Percentiles rank a stretch among this genome's conserved stretches.
Conservation (phyloP, 2,888 invertebrate species). For the Drosophila borealis region DNA sequence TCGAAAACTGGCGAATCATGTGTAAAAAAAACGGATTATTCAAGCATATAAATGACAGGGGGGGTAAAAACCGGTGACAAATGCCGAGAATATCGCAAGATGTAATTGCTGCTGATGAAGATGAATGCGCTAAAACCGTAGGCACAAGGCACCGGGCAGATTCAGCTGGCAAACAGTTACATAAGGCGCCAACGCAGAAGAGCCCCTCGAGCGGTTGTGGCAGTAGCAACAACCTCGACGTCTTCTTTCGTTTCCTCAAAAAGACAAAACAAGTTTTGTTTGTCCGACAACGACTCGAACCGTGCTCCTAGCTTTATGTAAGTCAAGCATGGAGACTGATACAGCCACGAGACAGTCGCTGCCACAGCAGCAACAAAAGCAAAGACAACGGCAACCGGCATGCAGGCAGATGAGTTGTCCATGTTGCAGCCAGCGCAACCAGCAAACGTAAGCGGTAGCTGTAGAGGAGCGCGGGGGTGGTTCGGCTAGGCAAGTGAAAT, state of each 20-base stretch:
- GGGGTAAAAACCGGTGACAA: slow-evolving; percentile 49
- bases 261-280: slow-evolving; percentile 73
- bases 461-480: slow-evolving; percentile 11
- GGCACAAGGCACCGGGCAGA: slow-evolving; percentile 12
- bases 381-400: slow-evolving; percentile 36
- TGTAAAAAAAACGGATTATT: slow-evolving; percentile 47
- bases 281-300: slow-evolving; percentile 52
- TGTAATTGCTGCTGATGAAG: slow-evolving; percentile 60
- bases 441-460: slow-evolving; percentile 28
- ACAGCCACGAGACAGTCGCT: slow-evolving; percentile 28
- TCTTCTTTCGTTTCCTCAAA: slow-evolving; percentile 74
- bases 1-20: slow-evolving; percentile 15
- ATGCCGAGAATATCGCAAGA: slow-evolving; percentile 60
- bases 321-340: slow-evolving; percentile 73
- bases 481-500: slow-evolving; percentile 57
- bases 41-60: slow-evolving; percentile 66
- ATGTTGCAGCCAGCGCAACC: slow-evolving; percentile 45
- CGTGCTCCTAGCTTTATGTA: slow-evolving; percentile 77
- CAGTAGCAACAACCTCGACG: slow-evolving; percentile 73
- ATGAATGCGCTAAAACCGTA: slow-evolving; percentile 63
- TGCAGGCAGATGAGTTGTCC: slow-evolving; percentile 69
- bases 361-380: slow-evolving; percentile 13
- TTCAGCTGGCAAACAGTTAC: slow-evolving; percentile 47
- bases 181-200: slow-evolving; percentile 79
- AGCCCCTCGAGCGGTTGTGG: slow-evolving; percentile 37